Percentiles rank a stretch among this genome's conserved stretches.
Evolutionary conservation across 2,113 vertebrate genomes (phyloP).

Genomic region (Pterophyllum scalare): DNA sequence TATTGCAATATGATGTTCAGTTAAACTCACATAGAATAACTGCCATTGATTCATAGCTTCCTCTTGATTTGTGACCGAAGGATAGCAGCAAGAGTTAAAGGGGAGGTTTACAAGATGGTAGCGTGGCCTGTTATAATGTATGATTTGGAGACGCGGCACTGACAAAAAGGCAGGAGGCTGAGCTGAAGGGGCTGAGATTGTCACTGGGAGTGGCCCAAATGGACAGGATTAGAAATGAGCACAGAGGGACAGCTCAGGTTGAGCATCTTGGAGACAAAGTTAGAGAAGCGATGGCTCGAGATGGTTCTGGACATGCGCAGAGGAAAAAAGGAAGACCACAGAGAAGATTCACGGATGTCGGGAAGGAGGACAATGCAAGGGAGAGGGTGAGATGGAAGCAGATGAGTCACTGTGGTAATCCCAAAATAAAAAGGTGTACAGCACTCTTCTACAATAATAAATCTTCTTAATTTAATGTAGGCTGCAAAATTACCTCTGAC

Average conservation of each 20-base stretch:
- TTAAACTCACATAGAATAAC: neutral
- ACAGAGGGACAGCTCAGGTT: neutral
- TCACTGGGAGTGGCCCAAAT: neutral
- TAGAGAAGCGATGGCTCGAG: neutral
- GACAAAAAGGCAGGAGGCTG: neutral
- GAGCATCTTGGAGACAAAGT: neutral
- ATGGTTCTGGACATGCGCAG: neutral
- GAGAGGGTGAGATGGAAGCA: neutral
- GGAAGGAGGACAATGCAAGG: neutral
- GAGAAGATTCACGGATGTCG: neutral
- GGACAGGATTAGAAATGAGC: neutral
- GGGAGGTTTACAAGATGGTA: neutral
- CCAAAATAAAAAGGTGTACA: neutral
- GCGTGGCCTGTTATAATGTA: neutral
- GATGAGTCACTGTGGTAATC: neutral
- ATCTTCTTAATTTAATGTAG: neutral
- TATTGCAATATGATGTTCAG: neutral
- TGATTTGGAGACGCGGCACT: neutral
- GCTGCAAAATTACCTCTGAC: neutral
- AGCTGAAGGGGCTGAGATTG: neutral
- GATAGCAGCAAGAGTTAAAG: neutral
- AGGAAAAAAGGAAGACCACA: neutral
- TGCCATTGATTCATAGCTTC: neutral
- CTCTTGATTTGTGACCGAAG: neutral
- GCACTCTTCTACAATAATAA: neutral